A percentile compares a stretch with the other conserved stretches of the same genome.
These are phyloP conservation scores for Hylaeus anthracinus DNA, from an alignment of 1,140 invertebrate genomes.

Conservation along the genomic window DNA sequence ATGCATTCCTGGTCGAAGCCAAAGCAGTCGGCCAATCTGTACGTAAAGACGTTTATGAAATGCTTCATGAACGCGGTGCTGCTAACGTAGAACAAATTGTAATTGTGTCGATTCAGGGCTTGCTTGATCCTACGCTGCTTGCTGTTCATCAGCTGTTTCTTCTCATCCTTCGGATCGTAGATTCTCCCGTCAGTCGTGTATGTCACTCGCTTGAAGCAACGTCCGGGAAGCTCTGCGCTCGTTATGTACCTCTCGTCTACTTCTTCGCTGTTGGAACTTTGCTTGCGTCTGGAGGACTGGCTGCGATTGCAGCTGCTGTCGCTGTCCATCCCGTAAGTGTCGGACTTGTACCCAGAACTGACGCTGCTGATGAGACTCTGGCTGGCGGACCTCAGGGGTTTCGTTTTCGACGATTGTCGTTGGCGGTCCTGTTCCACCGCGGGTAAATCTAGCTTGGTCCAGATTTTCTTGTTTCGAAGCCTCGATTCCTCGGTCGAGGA, in stretches of 20 bases:
- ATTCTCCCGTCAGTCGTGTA: constrained; percentile 67
- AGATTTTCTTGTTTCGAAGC: neutral
- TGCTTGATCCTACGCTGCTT: constrained; percentile 79
- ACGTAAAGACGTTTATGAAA: constrained; percentile 83
- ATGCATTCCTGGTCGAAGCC: constrained; percentile 80
- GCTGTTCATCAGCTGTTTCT: constrained; percentile 61
- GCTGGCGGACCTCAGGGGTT: constrained; percentile 25
- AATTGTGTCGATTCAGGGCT: constrained; percentile 72
- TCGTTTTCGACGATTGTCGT: neutral
- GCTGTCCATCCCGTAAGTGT: constrained; percentile 80
- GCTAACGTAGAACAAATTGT: constrained; percentile 83
- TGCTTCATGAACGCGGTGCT: constrained; percentile 84
- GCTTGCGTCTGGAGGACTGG: neutral
- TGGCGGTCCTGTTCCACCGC: neutral
- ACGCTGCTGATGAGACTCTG: constrained; percentile 80
- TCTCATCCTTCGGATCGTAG: constrained; percentile 62
- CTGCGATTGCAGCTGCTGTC: constrained; percentile 81
- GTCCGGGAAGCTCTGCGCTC: constrained; percentile 45
- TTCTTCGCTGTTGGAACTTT: neutral
- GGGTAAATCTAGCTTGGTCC: neutral
- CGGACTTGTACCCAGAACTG: constrained; percentile 83
- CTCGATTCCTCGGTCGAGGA: constrained; percentile 3
- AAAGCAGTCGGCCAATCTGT: constrained; percentile 80
- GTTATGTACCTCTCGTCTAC: constrained; percentile 45
- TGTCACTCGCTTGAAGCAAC: constrained; percentile 72